Conservation (phyloP, 2,113 vertebrate species). For the Ameiurus melas region DNA sequence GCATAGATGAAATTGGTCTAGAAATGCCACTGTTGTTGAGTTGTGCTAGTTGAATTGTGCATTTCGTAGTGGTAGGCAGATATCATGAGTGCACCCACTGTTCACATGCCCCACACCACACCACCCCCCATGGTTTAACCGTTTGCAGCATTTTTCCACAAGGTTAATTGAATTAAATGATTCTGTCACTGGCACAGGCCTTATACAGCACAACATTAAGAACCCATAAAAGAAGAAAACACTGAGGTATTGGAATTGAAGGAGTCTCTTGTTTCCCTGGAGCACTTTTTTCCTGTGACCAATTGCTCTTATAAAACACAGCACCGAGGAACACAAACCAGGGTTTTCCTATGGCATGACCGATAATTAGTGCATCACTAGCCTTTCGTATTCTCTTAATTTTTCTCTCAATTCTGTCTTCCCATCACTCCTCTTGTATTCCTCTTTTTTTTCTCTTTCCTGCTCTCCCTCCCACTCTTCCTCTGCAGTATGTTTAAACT, state of each 20-base stretch:
- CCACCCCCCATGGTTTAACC: not conserved
- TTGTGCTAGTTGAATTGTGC: not conserved
- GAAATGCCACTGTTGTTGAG: not conserved
- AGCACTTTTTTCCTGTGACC: not conserved
- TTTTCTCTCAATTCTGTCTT: not conserved
- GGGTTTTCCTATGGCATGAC: constrained; percentile 2
- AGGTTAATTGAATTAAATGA: not conserved
- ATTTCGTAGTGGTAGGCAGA: not conserved
- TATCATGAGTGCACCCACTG: not conserved
- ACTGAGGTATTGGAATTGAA: not conserved
- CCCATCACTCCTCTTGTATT: constrained; percentile 1
- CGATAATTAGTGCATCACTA: constrained; percentile 29
- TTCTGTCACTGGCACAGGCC: not conserved
- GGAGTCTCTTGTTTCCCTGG: not conserved
- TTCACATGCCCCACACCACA: not conserved
- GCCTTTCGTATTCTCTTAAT: not conserved
- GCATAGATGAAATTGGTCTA: no score
- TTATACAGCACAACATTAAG: not conserved
- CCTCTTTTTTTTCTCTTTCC: not conserved
- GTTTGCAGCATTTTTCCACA: not conserved
- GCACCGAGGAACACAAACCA: constrained; percentile 7
- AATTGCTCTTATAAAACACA: constrained; percentile 25
- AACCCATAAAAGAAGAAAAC: not conserved
- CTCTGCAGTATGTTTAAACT: constrained; percentile 45
- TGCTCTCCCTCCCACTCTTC: not conserved